Base-by-base conservation (phyloP, 2,888 invertebrate genomes). In the Bursaphelenchus okinawaensis region DNA sequence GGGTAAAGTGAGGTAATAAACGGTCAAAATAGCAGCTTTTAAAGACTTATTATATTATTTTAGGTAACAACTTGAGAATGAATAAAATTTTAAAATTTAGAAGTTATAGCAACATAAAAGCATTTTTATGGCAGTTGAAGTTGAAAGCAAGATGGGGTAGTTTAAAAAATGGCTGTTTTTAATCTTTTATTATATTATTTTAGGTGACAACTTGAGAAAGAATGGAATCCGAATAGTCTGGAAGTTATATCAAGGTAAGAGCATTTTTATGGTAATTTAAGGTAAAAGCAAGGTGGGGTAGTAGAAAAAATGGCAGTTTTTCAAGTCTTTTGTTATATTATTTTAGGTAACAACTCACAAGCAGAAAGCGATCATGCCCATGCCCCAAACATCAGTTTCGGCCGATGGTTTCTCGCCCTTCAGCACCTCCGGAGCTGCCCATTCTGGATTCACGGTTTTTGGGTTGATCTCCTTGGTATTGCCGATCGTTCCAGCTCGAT, bases 331-430 rank as follows among this genome's bases (percentile, higher is more conserved):
- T n/a, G n/a, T n/a, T 7, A 22, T 23, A 52, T 31, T 55, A 29
- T 27, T n/a, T 16, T 4, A 7, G 65, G n/a, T n/a, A n/a, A n/a
- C 20, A 23, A 84, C 85, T 84, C 73, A 86, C 86, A 98, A 87
- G 52, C 94, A 87, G 85, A 96, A 98, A 0, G 91, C 87, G 7
- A 96, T 86, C 12, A 91, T 91, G 61, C 94, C 96, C 59, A 96
- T 88, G 22, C 91, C 90, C 98, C 96, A 98, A 78, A 96, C 89
- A 85, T 98, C 98, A 19, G 84, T 83, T 83, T 92, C 90, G 84
- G 89, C 90, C 29, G 92, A 90, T 7, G 90, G 88, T 84, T 93
- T 93, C 82, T 91, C 76, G 1, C 63, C 61, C n/a, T 60, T 52
- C 19, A 68, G 62, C 19, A 71, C 7, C 65, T 81, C 81, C 7